These are phyloP conservation scores for Trachelipus rathkii DNA, from an alignment of 1,140 invertebrate genomes.

Conservation along the genomic window DNA sequence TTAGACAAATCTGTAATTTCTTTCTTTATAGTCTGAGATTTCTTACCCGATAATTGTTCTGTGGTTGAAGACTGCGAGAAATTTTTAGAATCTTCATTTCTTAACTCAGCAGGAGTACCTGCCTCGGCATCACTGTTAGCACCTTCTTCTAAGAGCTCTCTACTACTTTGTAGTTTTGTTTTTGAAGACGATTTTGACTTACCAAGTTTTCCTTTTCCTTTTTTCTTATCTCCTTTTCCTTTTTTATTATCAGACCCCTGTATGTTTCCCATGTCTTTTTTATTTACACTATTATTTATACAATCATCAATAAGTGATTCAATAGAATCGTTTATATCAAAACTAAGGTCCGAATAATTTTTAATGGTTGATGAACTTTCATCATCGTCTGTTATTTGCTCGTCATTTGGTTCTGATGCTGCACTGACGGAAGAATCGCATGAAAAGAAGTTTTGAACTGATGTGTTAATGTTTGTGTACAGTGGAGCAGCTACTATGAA, in stretches of 20 bases:
- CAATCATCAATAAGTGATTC: too few species aligned
- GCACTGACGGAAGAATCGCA: too few species aligned
- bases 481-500: too few species aligned
- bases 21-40: background rate
- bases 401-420: too few species aligned
- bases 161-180: conserved; percentile 7
- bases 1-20: background rate
- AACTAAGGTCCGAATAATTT: too few species aligned
- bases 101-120: background rate
- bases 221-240: background rate
- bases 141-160: background rate
- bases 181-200: background rate
- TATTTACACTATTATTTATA: too few species aligned
- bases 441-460: too few species aligned
- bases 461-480: too few species aligned
- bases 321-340: too few species aligned
- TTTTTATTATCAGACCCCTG: background rate
- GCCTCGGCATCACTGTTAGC: background rate
- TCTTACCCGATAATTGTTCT: background rate
- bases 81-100: background rate
- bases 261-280: background rate
- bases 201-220: background rate
- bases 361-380: too few species aligned
- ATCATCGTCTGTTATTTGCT: too few species aligned
- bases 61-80: background rate